Evolutionary conservation across 1,140 invertebrate species (phyloP), one percentile per base, ranked within the genome.

Genomic region (Oryctes rhinoceros): DNA sequence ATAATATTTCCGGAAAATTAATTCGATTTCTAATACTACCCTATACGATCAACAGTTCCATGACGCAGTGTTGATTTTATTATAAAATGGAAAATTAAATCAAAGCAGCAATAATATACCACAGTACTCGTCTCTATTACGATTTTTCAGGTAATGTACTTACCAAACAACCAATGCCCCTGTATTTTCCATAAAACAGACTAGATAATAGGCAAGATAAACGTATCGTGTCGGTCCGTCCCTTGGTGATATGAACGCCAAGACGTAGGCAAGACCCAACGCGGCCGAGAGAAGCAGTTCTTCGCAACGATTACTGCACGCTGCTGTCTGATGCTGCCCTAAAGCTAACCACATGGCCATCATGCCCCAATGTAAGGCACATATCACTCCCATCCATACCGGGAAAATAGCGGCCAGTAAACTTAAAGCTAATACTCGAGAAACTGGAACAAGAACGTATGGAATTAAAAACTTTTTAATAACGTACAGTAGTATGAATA

Each of bases 121-220:
- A 30, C 24, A 30, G 24, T 1, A 30, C 24, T 30, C 24, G 24
- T 30, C 24, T 30, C 24, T 30, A 30, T 2, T 30, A 30, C 2
- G 9, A 44, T 3, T 44, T 44, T 44, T 44, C 9, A 7, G 39
- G 5, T 44, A 44, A 30, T 1, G 49, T 59, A 84, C 86, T 84
- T 85, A 89, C 88, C 89, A 89, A 20, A 88, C 88, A 76, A 88
- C 86, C 30, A 89, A 83, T n/a, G 88, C 86, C 48, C 86, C 87
- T 13, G 87, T 89, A 82, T 89, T 89, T 82, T 89, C 89, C 84
- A 89, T 87, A 82, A 89, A 89, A 83, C 88, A 89, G 9, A 89
- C 87, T 47, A 89, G 82, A 83, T 89, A 89, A 82, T 89, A 89
- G 9, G 85, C 88, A 24, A 89, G 82, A 82, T 89, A 89, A 10